Evolutionary conservation across 2,888 invertebrate species (phyloP), one percentile per base, ranked within the genome.

Genomic region (Clostera curtula): DNA sequence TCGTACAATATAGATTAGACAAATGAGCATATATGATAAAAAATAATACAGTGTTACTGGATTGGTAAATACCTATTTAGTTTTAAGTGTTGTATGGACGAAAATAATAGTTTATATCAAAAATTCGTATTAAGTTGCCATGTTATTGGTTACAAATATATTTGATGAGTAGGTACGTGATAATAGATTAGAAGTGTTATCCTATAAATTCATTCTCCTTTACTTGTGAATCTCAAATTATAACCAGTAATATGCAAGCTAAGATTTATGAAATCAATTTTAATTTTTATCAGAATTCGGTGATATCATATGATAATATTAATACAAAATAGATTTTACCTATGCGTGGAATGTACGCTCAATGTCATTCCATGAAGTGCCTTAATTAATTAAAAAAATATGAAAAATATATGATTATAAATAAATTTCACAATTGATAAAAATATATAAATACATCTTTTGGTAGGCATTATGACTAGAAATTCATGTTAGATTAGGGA

Each of bases 351-450:
- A 50, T 30, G 38, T 52, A 47, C 50, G 76, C 79, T 75, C 79
- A 76, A 77, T 80, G 79, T 79, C 79, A 77, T 74, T 80, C 74
- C 63, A 49, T n/a, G 47, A 53, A 62, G 75, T 76, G 73, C 74
- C 74, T 76, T 68, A 56, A 14, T 14, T 9, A 15, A 20, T 20
- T 6, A 23, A 23, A 15, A 43, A 40, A 44, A 41, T 35, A 36
- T 35, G 30, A 32, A 25, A 33, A 30, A 15, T 24, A 25, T 22
- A 5, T 11, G 12, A 26, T 22, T 38, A 35, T 24, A 34, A 39
- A 30, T 21, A 29, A 29, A 36, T 57, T 61, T 51, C 49, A 52
- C 50, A 36, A 56, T 56, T 62, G 35, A 25, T 40, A 51, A 58
- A 54, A 56, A 51, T 48, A 31, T 54, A 43, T 23, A n/a, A n/a